Conservation (phyloP, 2,888 invertebrate genomes). For the Drosophila bunnanda region DNA sequence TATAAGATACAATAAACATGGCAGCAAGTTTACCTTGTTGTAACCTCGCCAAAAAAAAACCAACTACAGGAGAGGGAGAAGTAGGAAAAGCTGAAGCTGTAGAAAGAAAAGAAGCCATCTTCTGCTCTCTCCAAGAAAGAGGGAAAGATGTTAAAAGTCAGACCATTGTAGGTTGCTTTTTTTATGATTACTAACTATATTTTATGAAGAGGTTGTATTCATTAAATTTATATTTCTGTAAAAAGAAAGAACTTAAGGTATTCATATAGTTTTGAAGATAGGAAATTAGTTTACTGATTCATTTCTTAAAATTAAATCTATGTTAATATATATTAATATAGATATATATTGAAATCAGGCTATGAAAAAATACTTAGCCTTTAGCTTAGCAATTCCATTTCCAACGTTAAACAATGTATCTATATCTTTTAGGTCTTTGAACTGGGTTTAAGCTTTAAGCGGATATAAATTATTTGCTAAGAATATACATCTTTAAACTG, state of each 20-base stretch:
- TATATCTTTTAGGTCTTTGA: neutral
- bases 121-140: slow-evolving; percentile 2
- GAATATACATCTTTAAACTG: too few species aligned
- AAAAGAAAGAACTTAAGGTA: neutral
- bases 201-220: neutral
- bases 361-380: too few species aligned
- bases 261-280: neutral
- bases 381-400: neutral
- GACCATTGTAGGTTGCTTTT: slow-evolving; percentile 49
- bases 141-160: neutral
- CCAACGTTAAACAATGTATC: neutral
- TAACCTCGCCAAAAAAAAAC: slow-evolving; percentile 59
- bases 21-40: slow-evolving; percentile 80
- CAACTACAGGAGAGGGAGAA: neutral
- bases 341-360: neutral
- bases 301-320: neutral
- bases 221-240: slow-evolving; percentile 7
- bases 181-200: slow-evolving; percentile 34
- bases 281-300: neutral
- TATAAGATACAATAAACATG: slow-evolving; percentile 73
- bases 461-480: neutral
- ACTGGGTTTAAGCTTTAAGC: neutral
- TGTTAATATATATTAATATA: neutral
- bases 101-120: slow-evolving; percentile 32
- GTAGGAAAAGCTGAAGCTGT: slow-evolving; percentile 4